These are phyloP conservation scores for Siderastrea radians DNA, from an alignment of 92 coral and sea anemone genomes.

Conservation along the genomic window DNA sequence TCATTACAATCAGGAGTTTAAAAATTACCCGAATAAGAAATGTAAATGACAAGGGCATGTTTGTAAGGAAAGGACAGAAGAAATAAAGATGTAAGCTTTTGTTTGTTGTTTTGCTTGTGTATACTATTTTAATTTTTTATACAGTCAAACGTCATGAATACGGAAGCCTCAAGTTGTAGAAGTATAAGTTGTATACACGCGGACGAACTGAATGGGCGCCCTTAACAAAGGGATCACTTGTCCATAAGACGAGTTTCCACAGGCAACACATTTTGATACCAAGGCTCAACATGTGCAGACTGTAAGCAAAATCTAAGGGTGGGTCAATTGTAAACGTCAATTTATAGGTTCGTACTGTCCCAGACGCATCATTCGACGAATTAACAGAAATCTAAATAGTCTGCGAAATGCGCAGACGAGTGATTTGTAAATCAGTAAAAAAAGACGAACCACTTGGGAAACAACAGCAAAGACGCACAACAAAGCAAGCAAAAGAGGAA, in stretches of 20 bases:
- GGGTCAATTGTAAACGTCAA: neutral
- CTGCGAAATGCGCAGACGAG: neutral
- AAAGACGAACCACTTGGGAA: slow-evolving; percentile 42
- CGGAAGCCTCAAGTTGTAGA: neutral
- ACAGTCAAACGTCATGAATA: neutral
- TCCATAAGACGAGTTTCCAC: too few relatives aligned
- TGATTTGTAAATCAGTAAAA: slow-evolving; percentile 4
- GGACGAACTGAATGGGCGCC: neutral
- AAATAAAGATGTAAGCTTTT: neutral
- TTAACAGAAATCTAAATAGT: neutral
- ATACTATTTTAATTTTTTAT: neutral
- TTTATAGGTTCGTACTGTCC: neutral
- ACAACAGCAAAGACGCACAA: slow-evolving; percentile 31
- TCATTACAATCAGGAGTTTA: slow-evolving; percentile 35
- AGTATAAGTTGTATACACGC: neutral
- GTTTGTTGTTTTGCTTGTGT: neutral
- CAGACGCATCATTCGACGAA: neutral
- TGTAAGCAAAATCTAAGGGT: too few relatives aligned
- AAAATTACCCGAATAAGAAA: slow-evolving; percentile 42
- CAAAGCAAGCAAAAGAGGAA: slow-evolving; percentile 34
- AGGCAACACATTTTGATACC: too few relatives aligned
- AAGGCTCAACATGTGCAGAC: too few relatives aligned
- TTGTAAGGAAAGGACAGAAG: neutral
- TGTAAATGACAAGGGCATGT: neutral
- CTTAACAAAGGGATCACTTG: neutral